Evolutionary conservation across 2,113 vertebrate species (phyloP).

Genomic region (Octodon degus): DNA sequence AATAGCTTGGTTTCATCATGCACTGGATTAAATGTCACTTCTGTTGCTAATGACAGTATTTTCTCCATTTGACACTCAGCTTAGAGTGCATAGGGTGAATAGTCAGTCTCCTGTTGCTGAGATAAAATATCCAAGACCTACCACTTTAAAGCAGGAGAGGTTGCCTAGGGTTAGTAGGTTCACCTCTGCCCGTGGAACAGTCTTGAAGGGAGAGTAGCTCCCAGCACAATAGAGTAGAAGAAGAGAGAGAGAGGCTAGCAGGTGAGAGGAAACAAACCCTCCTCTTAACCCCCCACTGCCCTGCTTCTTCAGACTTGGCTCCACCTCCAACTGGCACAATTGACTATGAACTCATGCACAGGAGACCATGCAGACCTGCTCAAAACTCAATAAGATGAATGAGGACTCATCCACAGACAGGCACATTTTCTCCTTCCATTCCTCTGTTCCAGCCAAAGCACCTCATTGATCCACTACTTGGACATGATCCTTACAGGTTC

Average conservation of each 20-base stretch:
- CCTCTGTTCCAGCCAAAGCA: not conserved
- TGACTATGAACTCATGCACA: not conserved
- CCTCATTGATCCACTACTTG: not conserved
- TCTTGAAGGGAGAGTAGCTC: not conserved
- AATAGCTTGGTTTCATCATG: not conserved
- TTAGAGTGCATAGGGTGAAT: no score
- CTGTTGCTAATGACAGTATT: not conserved
- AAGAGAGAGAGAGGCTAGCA: not conserved
- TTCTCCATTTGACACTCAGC: not conserved
- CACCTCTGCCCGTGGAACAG: not conserved
- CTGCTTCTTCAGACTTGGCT: not conserved
- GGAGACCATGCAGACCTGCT: not conserved
- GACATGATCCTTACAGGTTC: not conserved
- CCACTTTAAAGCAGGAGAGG: not conserved
- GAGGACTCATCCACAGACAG: not conserved
- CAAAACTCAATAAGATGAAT: not conserved
- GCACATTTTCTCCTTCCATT: not conserved
- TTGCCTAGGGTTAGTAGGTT: not conserved
- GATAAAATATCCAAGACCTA: not conserved
- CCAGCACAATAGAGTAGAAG: not conserved
- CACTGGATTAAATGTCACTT: not conserved
- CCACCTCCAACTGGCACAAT: not conserved
- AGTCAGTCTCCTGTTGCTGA: not conserved
- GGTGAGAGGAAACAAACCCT: not conserved
- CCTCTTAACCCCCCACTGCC: not conserved